Evolutionary conservation across 2,888 invertebrate genomes (phyloP), one percentile per base, ranked within the genome.

Genomic region (Isoperla grammatica): DNA sequence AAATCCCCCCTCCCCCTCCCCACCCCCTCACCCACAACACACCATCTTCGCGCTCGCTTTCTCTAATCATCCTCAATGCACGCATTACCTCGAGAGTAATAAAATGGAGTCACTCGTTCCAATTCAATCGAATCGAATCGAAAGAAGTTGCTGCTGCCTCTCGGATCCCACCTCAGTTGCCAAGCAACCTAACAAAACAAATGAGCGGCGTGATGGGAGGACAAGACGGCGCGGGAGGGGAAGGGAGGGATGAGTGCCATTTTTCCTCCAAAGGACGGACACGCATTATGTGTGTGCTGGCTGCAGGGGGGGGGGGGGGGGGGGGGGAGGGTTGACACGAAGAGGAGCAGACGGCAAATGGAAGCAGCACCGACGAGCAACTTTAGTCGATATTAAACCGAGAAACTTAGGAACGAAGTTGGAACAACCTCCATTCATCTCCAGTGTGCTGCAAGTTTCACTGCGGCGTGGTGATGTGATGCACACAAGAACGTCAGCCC

Each of bases 111-210:
- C 29, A 8, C 8, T 29, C 29, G 5, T 29, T 29, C 29, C 5
- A 29, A 29, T 29, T 8, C 5, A 29, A 29, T 29, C 29, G 29
- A 29, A 29, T 29, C 29, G 29, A 29, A 29, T 29, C 29, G 29
- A 29, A 29, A 49, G 15, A 20, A 22, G 29, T 23, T 29, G 29
- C 29, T n/a, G n/a, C n/a, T n/a, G n/a, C n/a, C n/a, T 29, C 29
- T 29, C 29, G 29, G 29, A 29, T 29, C 29, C 29, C 29, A 29
- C 29, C 29, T 29, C 23, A 15, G 13, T 23, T 35, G 23, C 23
- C 23, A 22, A 19, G 46, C 56, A 37, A 43, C 42, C 42, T 39
- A 35, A 20, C 29, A 22, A 48, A 20, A 15, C 53, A 39, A 53
- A 53, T 11, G 13, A 39, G 15, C n/a, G n/a, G n/a, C n/a, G 53